These are phyloP conservation scores for Alaudala cheleensis DNA, from an alignment of 2,113 vertebrate genomes.

Conservation along the genomic window DNA sequence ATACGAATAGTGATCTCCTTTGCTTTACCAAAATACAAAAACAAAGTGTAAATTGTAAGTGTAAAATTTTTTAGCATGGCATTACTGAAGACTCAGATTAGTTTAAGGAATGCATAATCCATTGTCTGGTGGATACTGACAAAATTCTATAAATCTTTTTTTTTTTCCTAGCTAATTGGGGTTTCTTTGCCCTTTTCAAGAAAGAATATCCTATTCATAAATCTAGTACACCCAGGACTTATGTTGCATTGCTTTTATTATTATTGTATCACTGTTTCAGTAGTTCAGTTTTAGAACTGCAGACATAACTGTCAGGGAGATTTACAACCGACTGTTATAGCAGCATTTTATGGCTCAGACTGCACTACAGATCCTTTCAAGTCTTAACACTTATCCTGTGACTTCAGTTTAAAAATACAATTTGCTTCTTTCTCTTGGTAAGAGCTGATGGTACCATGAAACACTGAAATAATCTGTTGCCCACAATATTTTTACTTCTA, in stretches of 20 bases:
- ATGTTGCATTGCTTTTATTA: slow-evolving; percentile 69
- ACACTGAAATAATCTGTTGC: background rate
- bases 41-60: background rate
- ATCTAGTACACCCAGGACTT: slow-evolving; percentile 54
- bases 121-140: background rate
- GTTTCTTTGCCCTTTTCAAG: slow-evolving; percentile 55
- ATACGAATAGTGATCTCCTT: background rate
- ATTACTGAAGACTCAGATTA: background rate
- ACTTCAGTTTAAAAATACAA: slow-evolving; percentile 69
- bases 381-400: slow-evolving; percentile 62
- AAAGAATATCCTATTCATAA: slow-evolving; percentile 62
- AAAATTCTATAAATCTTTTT: slow-evolving; percentile 32
- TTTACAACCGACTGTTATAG: slow-evolving; percentile 46
- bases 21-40: background rate
- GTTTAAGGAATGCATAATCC: background rate
- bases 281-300: slow-evolving; percentile 73
- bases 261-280: slow-evolving; percentile 73
- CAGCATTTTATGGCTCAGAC: slow-evolving; percentile 61
- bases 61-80: background rate
- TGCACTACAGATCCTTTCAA: slow-evolving; percentile 66
- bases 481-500: background rate
- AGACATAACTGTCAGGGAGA: slow-evolving; percentile 68
- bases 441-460: background rate
- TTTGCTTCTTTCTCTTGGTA: slow-evolving; percentile 19
- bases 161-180: slow-evolving; percentile 38